These are phyloP conservation scores for Pedionomus torquatus DNA, from an alignment of 2,113 vertebrate genomes.

Conservation along the genomic window DNA sequence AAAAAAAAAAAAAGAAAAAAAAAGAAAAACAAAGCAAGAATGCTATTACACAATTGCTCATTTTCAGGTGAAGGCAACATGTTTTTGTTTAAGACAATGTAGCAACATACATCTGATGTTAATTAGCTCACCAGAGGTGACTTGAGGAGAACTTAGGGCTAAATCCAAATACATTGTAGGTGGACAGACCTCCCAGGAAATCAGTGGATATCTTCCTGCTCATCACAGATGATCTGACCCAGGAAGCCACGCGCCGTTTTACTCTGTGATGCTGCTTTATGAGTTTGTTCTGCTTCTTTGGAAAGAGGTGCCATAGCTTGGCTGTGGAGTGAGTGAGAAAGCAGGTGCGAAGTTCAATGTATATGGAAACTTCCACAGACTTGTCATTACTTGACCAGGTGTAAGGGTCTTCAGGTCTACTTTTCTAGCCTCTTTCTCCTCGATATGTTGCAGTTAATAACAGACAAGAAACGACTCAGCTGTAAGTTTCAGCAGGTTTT, in stretches of 20 bases:
- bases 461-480: background rate
- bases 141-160: background rate
- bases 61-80: background rate
- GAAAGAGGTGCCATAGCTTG: background rate
- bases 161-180: background rate
- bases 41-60: background rate
- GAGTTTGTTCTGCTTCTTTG: background rate
- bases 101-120: background rate
- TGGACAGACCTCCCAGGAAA: background rate
- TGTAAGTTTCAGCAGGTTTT: background rate
- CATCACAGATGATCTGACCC: background rate
- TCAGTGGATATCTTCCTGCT: background rate
- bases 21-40: too few relatives aligned
- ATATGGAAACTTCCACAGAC: constrained; percentile 46
- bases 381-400: constrained; percentile 42
- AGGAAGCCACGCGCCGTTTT: background rate
- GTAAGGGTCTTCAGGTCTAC: constrained; percentile 54
- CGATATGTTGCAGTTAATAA: constrained; percentile 58
- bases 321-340: constrained; percentile 8
- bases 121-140: background rate
- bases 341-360: constrained; percentile 31
- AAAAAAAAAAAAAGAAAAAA: background rate
- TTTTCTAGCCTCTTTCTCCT: constrained; percentile 59
- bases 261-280: background rate
- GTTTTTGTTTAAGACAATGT: background rate